phyloP scores from a whole-genome alignment of 2,797 vertebrate genomes.

The Phyllotis vaccarum region DNA sequence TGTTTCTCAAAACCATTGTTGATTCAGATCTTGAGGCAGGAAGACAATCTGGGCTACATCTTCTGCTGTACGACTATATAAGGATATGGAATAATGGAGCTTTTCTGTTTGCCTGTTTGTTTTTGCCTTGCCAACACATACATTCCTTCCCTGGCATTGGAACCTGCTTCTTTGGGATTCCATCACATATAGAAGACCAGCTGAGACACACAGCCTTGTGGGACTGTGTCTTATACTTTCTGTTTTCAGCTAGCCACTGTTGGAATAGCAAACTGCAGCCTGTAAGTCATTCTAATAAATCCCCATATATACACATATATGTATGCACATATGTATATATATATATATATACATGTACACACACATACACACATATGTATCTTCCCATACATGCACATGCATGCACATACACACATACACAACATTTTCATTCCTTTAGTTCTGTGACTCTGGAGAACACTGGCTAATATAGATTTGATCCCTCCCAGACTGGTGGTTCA shows the following conservation, averaged over 20 bases:
- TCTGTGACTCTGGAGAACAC: not conserved
- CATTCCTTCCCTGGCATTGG: not conserved
- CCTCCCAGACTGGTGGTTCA: not conserved
- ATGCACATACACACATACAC: too few species aligned
- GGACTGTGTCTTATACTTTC: not conserved
- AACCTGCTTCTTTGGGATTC: not conserved
- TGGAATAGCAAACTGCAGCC: not conserved
- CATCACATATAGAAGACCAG: not conserved
- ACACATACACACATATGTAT: too few species aligned
- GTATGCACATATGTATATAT: too few species aligned
- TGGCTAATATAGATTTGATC: not conserved
- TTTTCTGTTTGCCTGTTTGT: not conserved
- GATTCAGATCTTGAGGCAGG: not conserved
- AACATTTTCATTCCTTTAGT: not conserved
- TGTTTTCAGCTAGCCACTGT: not conserved
- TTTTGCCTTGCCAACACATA: not conserved
- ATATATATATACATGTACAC: too few species aligned
- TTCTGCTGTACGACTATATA: not conserved
- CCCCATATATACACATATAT: too few species aligned
- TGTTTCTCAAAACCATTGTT: conserved; percentile 23
- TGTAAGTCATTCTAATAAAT: not conserved
- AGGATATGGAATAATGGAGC: not conserved
- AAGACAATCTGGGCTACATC: not conserved
- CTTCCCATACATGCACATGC: too few species aligned
- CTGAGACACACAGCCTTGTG: not conserved